Evolutionary conservation across 2,113 vertebrate genomes (phyloP), one percentile per base, ranked within the genome.

Genomic region (Caretta caretta): DNA sequence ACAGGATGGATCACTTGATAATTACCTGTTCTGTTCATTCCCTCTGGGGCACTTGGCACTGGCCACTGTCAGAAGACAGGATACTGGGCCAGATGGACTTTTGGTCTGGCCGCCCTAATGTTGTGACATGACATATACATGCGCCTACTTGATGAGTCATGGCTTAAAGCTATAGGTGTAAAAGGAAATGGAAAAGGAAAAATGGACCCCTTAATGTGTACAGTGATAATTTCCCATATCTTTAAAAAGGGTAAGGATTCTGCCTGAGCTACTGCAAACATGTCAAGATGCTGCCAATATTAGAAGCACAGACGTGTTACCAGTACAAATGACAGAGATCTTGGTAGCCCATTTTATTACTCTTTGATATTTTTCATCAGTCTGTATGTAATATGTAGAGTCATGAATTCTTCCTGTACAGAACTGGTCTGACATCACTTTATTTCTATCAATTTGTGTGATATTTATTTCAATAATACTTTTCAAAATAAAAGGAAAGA

Each of bases 241-340:
- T 87, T 93, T 91, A 84, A 92, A 78, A 90, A 87, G 80, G 54
- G 84, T 80, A 59, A 88, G 29, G 72, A 80, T 79, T 84, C 80
- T 93, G 85, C 76, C 78, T 95, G 48, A 95, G 80, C 29, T 94
- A 51, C 76, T 94, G 51, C n/a, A 89, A 69, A 88, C 54, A 3
- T 35, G 8, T 90, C 53, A 85, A 88, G 46, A 83, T 84, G n/a
- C 35, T 92, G 92, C 31, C 57, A 92, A 38, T 59, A 50, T 51
- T 86, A 89, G 59, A 81, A 93, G 80, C 50, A 50, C 19, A 89
- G 46, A 84, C 0, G 5, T 88, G 83, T 83, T 56, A 95, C 42
- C 76, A 49, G n/a, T 89, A 82, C 31, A 92, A 89, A 56, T 83
- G 86, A 5, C 24, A 92, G 92, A 38, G 17, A 2, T 6, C 87